Base-by-base conservation (phyloP, 2,888 invertebrate genomes). In the Drosophila sordidapex region DNA sequence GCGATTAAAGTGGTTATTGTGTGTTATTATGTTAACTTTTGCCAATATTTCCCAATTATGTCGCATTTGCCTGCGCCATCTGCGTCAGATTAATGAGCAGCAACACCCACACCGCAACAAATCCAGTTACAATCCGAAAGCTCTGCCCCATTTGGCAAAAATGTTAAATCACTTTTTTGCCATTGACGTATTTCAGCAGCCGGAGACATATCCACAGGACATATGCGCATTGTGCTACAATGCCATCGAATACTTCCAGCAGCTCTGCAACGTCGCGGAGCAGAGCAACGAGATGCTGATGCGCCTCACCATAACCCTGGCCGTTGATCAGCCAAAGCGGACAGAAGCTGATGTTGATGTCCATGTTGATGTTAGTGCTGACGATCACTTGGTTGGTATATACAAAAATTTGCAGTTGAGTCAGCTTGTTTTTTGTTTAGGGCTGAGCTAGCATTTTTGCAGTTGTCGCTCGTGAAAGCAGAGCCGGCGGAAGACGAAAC, bases 181-280 rank as follows among this genome's bases (percentile, higher is more conserved):
- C 5, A 74, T 91, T 58, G 90, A 92, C 67, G 70, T 88, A 4
- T 54, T 76, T 31, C 78, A 84, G 63, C 82, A 90, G 33, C 70
- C 74, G 4, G 77, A 86, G 6, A 61, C 57, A 10, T 90, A 85
- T 56, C 91, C 91, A 0, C 84, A 87, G 35, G 67, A 81, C 5
- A 81, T 91, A 18, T 91, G 91, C 67, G 74, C 83, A 18, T 59
- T 87, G 51, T 91, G 91, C 58, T 91, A 87, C 66, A 81, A 82
- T 52, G 89, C 86, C n/a, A 52, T 91, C 13, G 71, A 79, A 21
- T 85, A 89, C n/a, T 90, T 90, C 52, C 84, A 87, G 49, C 79
- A 83, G 38, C 87, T 91, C 3, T 85, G 91, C 18, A 61, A 71
- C 43, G 77, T 89, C 36, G 89, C 90, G 27, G 70, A 82, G 18